These are phyloP conservation scores for Muscicapa comitata DNA, from an alignment of 2,797 vertebrate species.

Conservation along the genomic window DNA sequence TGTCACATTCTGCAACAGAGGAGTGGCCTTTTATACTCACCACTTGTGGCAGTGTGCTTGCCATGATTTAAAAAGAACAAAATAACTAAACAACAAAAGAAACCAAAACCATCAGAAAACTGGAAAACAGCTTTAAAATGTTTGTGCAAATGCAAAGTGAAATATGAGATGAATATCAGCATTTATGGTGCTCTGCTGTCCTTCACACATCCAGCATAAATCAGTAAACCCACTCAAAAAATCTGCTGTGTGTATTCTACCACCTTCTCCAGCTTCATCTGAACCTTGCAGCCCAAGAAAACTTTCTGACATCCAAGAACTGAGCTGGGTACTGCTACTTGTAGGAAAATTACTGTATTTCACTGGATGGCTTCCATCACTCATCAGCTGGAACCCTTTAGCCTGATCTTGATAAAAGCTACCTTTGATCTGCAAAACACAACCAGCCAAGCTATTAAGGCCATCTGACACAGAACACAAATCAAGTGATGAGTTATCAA, in stretches of 20 bases:
- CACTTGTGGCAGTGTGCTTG: not conserved
- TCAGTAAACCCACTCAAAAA: not conserved
- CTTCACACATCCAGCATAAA: not conserved
- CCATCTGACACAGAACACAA: not conserved
- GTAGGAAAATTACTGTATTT: not conserved
- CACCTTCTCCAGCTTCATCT: not conserved
- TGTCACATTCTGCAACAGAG: not conserved
- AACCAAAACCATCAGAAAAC: not conserved
- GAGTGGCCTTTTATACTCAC: not conserved
- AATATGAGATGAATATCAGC: not conserved
- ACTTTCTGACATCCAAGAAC: not conserved
- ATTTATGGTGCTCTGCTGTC: rapidly evolving
- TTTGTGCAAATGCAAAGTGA: not conserved
- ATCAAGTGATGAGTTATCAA: not conserved
- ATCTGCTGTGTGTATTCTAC: rapidly evolving
- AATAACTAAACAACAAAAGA: no score
- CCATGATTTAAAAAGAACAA: rapidly evolving
- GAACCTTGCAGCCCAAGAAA: not conserved
- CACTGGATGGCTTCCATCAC: not conserved
- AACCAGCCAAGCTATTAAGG: not conserved
- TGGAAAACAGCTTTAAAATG: not conserved
- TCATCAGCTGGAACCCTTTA: not conserved
- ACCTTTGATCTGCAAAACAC: not conserved
- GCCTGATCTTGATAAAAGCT: not conserved
- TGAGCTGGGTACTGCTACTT: not conserved